A percentile compares a stretch with the other conserved stretches of the same genome.
phyloP scores from a whole-genome alignment of 1,140 invertebrate species.

The Rhopalosiphum maidis region DNA sequence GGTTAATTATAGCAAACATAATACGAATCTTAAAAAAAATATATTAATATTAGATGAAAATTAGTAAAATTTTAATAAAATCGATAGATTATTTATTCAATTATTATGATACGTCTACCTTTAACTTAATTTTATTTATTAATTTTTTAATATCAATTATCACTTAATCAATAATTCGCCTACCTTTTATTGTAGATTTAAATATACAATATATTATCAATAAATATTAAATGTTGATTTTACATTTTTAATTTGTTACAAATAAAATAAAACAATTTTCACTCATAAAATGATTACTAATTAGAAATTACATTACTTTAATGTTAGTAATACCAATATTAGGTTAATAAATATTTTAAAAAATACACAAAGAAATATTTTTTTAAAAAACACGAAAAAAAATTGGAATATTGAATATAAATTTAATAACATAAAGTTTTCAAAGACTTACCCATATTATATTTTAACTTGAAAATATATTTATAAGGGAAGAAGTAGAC shows the following conservation, averaged over 20 bases:
- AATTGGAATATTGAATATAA: neutral
- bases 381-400: neutral
- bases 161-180: neutral
- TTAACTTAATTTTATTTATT: neutral
- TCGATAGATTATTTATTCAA: neutral
- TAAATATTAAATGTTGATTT: neutral
- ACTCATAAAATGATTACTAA: neutral
- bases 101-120: neutral
- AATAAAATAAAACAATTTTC: neutral
- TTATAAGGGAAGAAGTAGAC: conserved; percentile 44
- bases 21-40: neutral
- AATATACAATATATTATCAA: neutral
- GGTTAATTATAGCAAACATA: neutral
- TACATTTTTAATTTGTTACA: neutral
- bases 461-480: conserved; percentile 20
- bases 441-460: conserved; percentile 54
- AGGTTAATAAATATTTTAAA: neutral
- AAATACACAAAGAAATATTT: neutral
- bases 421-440: neutral
- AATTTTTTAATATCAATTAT: neutral
- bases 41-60: neutral
- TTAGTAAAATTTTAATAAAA: neutral
- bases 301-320: neutral
- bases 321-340: neutral
- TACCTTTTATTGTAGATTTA: neutral